Conservation (phyloP, 2,113 vertebrate genomes). For the Notothenia rossii region DNA sequence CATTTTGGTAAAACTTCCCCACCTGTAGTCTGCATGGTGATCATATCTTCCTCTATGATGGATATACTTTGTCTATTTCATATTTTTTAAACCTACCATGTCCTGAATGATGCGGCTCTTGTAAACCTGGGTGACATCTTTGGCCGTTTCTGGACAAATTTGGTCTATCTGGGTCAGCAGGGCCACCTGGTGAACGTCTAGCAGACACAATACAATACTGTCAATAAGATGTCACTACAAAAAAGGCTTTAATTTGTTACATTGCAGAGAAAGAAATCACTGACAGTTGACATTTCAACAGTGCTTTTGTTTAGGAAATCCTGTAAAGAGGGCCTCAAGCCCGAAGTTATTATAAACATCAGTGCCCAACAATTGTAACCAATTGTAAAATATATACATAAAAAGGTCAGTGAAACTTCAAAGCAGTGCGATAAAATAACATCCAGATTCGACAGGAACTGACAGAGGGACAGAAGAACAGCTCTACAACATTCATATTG, state of each 20-base stretch:
- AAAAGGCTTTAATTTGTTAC: background rate
- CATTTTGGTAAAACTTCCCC: too few relatives aligned
- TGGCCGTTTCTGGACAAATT: constrained; percentile 52
- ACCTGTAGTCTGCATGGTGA: background rate
- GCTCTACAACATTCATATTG: background rate
- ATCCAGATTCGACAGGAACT: background rate
- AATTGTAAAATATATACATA: background rate
- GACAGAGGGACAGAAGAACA: background rate
- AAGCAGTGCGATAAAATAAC: background rate
- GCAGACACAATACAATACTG: background rate
- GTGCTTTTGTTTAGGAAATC: background rate
- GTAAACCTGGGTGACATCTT: constrained; percentile 72
- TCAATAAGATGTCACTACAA: background rate
- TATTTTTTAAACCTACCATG: constrained; percentile 49
- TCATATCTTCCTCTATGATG: background rate
- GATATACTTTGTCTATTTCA: too few relatives aligned
- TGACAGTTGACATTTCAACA: background rate
- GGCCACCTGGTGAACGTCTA: constrained; percentile 82
- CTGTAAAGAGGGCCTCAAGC: background rate
- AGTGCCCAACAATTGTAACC: background rate
- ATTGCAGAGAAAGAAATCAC: background rate
- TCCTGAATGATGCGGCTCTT: constrained; percentile 47
- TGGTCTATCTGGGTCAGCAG: constrained; percentile 81
- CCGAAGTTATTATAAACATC: background rate
- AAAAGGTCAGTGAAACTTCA: background rate